Conservation (phyloP, 2,888 invertebrate species). For the Patella pellucida region DNA sequence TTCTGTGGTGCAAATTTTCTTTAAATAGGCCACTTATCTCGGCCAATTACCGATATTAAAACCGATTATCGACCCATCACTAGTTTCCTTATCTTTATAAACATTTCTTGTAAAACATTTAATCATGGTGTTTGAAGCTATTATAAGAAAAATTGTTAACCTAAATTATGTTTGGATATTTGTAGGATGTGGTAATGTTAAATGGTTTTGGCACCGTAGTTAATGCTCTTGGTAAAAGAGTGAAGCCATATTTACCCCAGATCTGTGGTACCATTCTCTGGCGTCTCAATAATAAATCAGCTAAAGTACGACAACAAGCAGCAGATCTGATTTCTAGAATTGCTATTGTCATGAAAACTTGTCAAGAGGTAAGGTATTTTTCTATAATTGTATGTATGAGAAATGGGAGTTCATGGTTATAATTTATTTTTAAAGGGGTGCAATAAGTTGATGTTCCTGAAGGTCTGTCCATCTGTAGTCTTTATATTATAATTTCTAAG, state of each 20-base stretch:
- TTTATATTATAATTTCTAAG: too few species aligned
- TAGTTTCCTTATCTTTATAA: background rate
- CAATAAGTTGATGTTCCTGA: too few species aligned
- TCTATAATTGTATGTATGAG: too few species aligned
- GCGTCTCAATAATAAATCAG: conserved; percentile 99
- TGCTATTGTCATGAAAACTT: conserved; percentile 99
- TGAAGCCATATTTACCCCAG: conserved; percentile 98
- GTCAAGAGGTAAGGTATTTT: conserved; percentile 83
- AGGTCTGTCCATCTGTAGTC: too few species aligned
- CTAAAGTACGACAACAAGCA: conserved; percentile 98
- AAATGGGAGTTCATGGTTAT: too few species aligned
- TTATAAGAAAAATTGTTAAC: too few species aligned
- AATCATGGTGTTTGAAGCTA: too few species aligned
- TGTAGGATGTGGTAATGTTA: conserved; percentile 96
- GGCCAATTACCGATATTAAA: too few species aligned
- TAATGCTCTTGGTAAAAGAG: conserved; percentile 95
- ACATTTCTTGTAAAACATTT: background rate
- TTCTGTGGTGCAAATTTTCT: too few species aligned
- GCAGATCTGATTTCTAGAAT: conserved; percentile 97
- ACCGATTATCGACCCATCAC: too few species aligned
- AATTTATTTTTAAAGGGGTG: too few species aligned
- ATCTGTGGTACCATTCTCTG: conserved; percentile 99
- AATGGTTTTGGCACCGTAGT: conserved; percentile 99
- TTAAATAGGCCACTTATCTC: too few species aligned
- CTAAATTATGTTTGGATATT: conserved; percentile 33